phyloP scores from a whole-genome alignment of 2,113 vertebrate species.

The Xenopus borealis region DNA sequence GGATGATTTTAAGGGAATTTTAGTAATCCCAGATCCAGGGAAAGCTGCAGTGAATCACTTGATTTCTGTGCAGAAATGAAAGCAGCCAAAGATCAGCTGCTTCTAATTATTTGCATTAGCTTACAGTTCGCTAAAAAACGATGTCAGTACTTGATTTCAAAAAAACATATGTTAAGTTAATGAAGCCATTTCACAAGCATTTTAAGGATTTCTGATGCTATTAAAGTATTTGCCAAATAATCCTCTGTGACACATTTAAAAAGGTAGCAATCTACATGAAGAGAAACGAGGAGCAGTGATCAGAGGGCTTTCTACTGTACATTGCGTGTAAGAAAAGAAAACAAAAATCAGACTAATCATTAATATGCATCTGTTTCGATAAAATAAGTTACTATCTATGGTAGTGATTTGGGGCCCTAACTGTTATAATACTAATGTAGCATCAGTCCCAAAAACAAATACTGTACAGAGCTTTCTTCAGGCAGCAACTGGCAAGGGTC shows the following conservation, averaged over 20 bases:
- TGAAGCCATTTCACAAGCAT: background rate
- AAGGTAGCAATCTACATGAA: background rate
- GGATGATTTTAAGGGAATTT: background rate
- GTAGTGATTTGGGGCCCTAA: no score
- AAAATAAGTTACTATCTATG: no score
- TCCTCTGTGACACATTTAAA: background rate
- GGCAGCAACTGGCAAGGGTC: no score
- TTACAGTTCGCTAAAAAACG: background rate
- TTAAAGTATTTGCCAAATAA: background rate
- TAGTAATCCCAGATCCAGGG: background rate
- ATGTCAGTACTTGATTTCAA: background rate
- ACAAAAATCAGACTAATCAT: no score
- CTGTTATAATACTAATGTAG: no score
- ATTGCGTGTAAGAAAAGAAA: no score
- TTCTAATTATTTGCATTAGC: conserved; percentile 2
- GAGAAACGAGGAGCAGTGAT: background rate
- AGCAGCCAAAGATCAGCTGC: background rate
- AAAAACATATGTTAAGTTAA: background rate
- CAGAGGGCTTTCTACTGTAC: background rate
- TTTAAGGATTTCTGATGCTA: background rate
- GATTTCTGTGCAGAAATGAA: background rate
- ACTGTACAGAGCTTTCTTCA: no score
- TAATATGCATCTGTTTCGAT: no score
- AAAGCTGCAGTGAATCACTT: background rate
- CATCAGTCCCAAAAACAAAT: no score